Base-by-base conservation (phyloP, 35 echinoderm and acorn worm genomes). In the Apostichopus japonicus region DNA sequence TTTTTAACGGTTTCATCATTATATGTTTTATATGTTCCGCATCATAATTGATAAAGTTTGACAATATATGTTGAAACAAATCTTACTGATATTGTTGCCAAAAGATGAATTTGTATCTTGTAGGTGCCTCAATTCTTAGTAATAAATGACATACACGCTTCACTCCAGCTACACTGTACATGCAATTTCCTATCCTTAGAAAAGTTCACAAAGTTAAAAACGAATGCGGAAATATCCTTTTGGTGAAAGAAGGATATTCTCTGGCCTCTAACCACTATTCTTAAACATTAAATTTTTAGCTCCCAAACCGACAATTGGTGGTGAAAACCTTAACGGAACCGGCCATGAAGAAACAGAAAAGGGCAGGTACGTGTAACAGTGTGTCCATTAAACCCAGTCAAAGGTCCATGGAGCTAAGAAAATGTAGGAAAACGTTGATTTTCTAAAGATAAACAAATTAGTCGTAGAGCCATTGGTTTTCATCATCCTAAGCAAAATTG, bases 301-400 rank as follows among this genome's bases (percentile, higher is more conserved):
- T 72, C 67, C 67, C 67, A 13, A 72, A 72, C 4, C 4, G 67
- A 72, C 1, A 72, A 21, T 13, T 72, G 67, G 67, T 72, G 67
- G 67, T 15, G 67, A 44, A 44, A 72, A 72, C 67, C n/a, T 2
- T 72, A 72, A 72, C 67, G n/a, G 67, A 72, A 72, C 67, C 67
- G n/a, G 67, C 67, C 67, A 72, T 72, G 67, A 72, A 72, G 67
- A 72, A 72, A 72, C 4, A 72, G 67, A 72, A 72, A 72, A 72
- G 67, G 4, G 67, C 67, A 72, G 67, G 67, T 72, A 72, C 4
- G 67, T 72, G 67, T 15, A 72, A 72, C 67, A 72, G 67, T 2
- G 67, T 72, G 67, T 72, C 67, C 67, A 72, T 72, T 72, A 72
- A 15, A 15, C 67, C 67, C 3, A 72, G 67, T 5, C 67, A 72